Conservation (phyloP, 1,140 invertebrate genomes). For the Apocrypta bakeri region DNA sequence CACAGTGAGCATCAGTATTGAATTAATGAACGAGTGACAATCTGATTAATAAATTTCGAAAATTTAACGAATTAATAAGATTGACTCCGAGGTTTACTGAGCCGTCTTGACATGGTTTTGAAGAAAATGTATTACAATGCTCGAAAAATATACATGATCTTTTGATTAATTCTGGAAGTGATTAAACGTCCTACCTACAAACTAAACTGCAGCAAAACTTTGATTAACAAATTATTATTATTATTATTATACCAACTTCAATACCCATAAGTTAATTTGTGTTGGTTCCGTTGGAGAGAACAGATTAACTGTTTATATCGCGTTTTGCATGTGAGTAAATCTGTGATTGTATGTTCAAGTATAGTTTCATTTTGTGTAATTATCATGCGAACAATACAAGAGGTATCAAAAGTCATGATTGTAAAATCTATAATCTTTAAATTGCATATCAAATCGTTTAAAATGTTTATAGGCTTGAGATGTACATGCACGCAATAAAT, state of each 20-base stretch:
- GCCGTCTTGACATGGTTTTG: conserved; percentile 13
- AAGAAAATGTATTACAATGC: conserved; percentile 20
- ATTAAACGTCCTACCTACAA: not conserved
- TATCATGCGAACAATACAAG: not conserved
- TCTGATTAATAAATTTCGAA: conserved; percentile 17
- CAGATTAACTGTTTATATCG: conserved; percentile 9
- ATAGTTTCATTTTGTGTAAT: conserved; percentile 7
- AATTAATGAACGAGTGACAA: conserved; percentile 27
- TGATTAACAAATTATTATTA: not conserved
- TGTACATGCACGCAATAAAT: not conserved
- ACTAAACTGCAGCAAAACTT: conserved; percentile 20
- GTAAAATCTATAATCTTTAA: conserved; percentile 8
- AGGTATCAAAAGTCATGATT: not conserved
- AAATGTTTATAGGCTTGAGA: not conserved
- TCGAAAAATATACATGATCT: conserved; percentile 25
- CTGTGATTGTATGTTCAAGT: conserved; percentile 47
- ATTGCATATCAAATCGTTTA: not conserved
- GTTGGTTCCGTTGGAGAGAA: not conserved
- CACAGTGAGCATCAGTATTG: conserved; percentile 15
- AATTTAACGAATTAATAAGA: conserved; percentile 23
- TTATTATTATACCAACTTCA: not conserved
- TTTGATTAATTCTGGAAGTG: conserved; percentile 4
- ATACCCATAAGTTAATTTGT: conserved; percentile 8
- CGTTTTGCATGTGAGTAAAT: conserved; percentile 48
- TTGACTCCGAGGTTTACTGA: not conserved